Conservation (phyloP, 2,888 invertebrate genomes). For the Drosophila cracens region DNA sequence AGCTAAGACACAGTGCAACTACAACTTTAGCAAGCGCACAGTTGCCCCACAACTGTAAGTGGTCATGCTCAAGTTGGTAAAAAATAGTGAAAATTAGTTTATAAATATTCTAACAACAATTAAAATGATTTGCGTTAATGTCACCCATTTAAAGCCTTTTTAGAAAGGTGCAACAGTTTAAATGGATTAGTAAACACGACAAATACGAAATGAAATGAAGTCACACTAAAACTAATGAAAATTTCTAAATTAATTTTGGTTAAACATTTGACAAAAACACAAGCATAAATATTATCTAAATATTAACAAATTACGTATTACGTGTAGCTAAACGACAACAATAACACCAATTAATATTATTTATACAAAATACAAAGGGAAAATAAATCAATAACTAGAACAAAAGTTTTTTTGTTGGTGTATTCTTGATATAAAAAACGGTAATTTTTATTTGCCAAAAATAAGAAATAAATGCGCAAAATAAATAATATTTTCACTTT, state of each 20-base stretch:
- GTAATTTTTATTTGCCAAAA: slow-evolving; percentile 73
- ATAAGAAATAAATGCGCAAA: slow-evolving; percentile 56
- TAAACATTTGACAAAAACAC: slow-evolving; percentile 80
- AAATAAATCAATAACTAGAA: slow-evolving; percentile 47
- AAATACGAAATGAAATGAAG: slow-evolving; percentile 30
- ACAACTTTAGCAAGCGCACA: slow-evolving; percentile 37
- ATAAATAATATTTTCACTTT: slow-evolving; percentile 53
- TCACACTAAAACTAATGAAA: slow-evolving; percentile 28
- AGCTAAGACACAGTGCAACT: slow-evolving; percentile 6
- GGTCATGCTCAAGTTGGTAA: not conserved
- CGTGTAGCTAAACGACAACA: slow-evolving; percentile 54
- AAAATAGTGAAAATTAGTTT: slow-evolving; percentile 4
- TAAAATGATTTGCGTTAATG: slow-evolving; percentile 9
- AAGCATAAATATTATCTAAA: slow-evolving; percentile 43
- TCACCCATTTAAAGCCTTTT: slow-evolving; percentile 59
- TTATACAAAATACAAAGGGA: slow-evolving; percentile 29
- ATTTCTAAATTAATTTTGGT: slow-evolving; percentile 55
- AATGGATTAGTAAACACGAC: slow-evolving; percentile 41
- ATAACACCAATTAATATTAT: slow-evolving; percentile 54
- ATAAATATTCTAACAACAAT: slow-evolving; percentile 7
- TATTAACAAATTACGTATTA: slow-evolving; percentile 55
- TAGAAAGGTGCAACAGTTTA: slow-evolving; percentile 24
- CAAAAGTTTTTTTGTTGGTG: slow-evolving; percentile 63
- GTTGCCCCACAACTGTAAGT: slow-evolving; percentile 16
- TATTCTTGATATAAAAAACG: slow-evolving; percentile 58